Conservation (phyloP, 2,797 vertebrate genomes). For the Clamator glandarius region DNA sequence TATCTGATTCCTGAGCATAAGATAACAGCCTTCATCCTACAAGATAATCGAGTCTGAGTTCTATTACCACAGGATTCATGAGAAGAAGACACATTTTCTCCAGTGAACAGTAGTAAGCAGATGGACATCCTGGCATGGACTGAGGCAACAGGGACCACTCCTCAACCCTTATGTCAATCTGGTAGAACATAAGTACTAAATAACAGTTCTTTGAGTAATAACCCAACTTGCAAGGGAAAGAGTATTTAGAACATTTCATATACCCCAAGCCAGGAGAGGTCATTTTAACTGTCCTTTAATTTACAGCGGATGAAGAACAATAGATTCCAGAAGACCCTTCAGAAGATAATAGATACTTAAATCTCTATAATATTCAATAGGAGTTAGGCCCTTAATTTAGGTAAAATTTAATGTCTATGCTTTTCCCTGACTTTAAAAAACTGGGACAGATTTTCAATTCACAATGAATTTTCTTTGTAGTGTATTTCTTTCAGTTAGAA, state of each 20-base stretch:
- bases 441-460: not conserved
- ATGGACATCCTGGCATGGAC: not conserved
- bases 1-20: not conserved
- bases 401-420: not conserved
- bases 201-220: not conserved
- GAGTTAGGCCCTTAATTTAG: not conserved
- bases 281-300: not conserved
- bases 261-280: not conserved
- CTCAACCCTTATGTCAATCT: not conserved
- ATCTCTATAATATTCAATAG: not conserved
- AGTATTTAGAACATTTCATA: not conserved
- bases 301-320: not conserved
- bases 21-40: not conserved
- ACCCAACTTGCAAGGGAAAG: not conserved
- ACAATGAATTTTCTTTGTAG: not conserved
- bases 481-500: not conserved
- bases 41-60: not conserved
- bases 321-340: not conserved
- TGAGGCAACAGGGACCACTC: not conserved
- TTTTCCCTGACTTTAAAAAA: not conserved
- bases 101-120: not conserved
- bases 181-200: not conserved
- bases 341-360: not conserved
- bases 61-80: not conserved
- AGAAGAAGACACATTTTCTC: not conserved